phyloP scores from a whole-genome alignment of 2,888 invertebrate species.

The Globia sparganii region DNA sequence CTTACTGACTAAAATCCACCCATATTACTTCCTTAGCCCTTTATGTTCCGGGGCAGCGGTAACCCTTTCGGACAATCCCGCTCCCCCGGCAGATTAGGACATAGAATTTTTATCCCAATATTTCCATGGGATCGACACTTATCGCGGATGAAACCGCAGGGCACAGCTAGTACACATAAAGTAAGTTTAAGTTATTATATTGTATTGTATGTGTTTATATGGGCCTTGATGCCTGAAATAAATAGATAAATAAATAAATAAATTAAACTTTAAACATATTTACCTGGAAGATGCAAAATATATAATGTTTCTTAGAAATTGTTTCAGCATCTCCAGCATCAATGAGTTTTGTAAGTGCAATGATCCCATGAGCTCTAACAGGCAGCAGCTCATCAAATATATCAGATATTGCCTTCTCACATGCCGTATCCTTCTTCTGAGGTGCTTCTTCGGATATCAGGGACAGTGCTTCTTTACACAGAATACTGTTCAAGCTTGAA shows the following conservation, averaged over 20 bases:
- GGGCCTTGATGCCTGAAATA: no score
- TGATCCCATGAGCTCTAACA: constrained; percentile 95
- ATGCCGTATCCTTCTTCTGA: constrained; percentile 79
- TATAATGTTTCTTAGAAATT: constrained; percentile 91
- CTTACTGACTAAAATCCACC: no score
- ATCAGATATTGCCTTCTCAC: constrained; percentile 92
- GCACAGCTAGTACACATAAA: neutral
- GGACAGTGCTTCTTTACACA: constrained; percentile 82
- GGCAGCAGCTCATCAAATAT: constrained; percentile 93
- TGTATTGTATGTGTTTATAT: no score
- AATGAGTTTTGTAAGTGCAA: constrained; percentile 93
- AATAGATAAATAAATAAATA: no score
- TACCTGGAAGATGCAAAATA: constrained; percentile 94
- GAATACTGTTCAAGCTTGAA: constrained; percentile 74
- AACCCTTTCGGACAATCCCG: no score
- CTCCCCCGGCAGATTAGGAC: no score
- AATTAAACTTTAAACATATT: constrained; percentile 45
- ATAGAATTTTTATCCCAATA: no score
- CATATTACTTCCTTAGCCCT: no score
- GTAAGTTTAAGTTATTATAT: no score
- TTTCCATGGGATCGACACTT: no score
- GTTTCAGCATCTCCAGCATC: constrained; percentile 92
- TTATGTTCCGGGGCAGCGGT: no score
- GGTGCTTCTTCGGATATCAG: constrained; percentile 73
- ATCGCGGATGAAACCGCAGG: no score